Evolutionary conservation across 1,140 invertebrate species (phyloP).

Genomic region (Hermetia illucens): DNA sequence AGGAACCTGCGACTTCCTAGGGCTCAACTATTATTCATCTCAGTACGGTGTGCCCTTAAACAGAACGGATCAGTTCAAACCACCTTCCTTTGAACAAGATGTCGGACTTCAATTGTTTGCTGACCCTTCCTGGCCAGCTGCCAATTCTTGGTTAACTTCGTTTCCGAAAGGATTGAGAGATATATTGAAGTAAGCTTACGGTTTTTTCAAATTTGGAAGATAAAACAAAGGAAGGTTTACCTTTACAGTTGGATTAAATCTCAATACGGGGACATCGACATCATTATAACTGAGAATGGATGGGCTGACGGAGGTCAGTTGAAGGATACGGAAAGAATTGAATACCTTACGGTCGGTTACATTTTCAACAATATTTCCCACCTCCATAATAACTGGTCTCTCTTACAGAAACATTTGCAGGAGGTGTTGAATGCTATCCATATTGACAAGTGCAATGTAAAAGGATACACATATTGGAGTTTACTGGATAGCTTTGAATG

Average conservation of each 20-base stretch:
- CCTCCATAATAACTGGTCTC: too few relatives aligned
- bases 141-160: slow-evolving; percentile 29
- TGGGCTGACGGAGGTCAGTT: slow-evolving; percentile 34
- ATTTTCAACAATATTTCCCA: too few relatives aligned
- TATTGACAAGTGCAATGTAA: too few relatives aligned
- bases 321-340: slow-evolving; percentile 36
- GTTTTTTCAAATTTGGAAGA: too few relatives aligned
- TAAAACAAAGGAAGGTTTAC: too few relatives aligned
- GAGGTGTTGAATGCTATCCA: too few relatives aligned
- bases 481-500: too few relatives aligned
- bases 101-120: slow-evolving; percentile 19
- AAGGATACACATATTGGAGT: too few relatives aligned
- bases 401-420: too few relatives aligned
- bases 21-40: slow-evolving; percentile 43
- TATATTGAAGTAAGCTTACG: too few relatives aligned
- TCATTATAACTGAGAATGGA: slow-evolving; percentile 59
- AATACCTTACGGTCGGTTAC: slow-evolving; percentile 10
- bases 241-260: slow-evolving; percentile 44
- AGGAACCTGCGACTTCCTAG: slow-evolving; percentile 39
- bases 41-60: slow-evolving; percentile 18
- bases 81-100: slow-evolving; percentile 27
- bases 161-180: slow-evolving; percentile 25
- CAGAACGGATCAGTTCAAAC: slow-evolving; percentile 2
- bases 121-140: slow-evolving; percentile 30
- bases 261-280: slow-evolving; percentile 40